Evolutionary conservation across 2,888 invertebrate species (phyloP).

Genomic region (Prostheceraeus crozeri): DNA sequence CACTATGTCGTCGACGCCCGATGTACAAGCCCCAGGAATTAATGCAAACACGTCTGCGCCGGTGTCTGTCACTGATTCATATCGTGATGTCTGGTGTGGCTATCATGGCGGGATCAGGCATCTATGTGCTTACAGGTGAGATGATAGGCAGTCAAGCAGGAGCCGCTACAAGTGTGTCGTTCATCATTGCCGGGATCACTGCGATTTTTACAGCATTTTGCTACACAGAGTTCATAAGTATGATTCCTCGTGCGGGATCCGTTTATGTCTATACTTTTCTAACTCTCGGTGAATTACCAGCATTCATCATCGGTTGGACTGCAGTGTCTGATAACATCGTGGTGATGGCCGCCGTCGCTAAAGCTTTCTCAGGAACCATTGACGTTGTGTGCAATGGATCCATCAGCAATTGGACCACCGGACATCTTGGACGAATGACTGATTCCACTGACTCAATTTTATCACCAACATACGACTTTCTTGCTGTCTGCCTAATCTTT

Average conservation of each 20-base stretch:
- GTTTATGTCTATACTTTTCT: constrained; percentile 37
- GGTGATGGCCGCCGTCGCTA: constrained; percentile 38
- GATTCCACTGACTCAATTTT: background rate
- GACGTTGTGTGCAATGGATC: constrained; percentile 26
- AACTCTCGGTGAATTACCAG: constrained; percentile 37
- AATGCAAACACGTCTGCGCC: constrained; percentile 24
- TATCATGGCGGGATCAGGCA: constrained; percentile 37
- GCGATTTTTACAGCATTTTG: constrained; percentile 36
- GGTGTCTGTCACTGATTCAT: constrained; percentile 32
- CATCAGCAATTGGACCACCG: constrained; percentile 31
- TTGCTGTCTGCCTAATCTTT: constrained; percentile 31
- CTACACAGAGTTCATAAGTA: constrained; percentile 35
- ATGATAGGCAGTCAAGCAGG: constrained; percentile 33
- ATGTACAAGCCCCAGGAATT: no score
- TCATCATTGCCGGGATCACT: constrained; percentile 24
- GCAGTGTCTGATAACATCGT: constrained; percentile 35
- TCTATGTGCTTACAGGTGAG: constrained; percentile 36
- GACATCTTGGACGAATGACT: constrained; percentile 16
- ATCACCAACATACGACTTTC: constrained; percentile 27
- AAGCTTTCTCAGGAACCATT: constrained; percentile 36
- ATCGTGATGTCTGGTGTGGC: constrained; percentile 33
- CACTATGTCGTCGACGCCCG: background rate
- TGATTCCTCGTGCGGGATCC: constrained; percentile 36
- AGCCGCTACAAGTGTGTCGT: constrained; percentile 30
- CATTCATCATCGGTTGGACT: constrained; percentile 39